Percentiles rank a stretch among this genome's conserved stretches.
Conservation (phyloP, 2,888 invertebrate species). For the Lordiphosa fenestrarum region DNA sequence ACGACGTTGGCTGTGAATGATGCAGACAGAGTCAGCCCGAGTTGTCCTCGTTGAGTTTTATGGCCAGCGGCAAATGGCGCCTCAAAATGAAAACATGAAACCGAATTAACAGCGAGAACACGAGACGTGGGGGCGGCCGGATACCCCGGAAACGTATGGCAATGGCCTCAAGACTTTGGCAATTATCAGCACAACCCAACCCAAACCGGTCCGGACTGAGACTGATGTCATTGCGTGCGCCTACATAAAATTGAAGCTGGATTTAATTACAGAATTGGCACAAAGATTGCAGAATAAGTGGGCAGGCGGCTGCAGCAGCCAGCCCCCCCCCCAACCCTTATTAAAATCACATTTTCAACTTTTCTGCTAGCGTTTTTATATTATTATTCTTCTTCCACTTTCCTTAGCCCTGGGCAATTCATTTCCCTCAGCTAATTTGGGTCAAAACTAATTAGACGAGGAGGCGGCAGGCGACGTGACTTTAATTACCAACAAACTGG, state of each 20-base stretch:
- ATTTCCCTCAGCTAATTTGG: constrained; percentile 58
- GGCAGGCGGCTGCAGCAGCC: no score
- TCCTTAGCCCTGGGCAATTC: constrained; percentile 41
- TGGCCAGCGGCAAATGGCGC: constrained; percentile 55
- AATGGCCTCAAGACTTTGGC: constrained; percentile 39
- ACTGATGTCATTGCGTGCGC: constrained; percentile 51
- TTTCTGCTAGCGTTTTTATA: no score
- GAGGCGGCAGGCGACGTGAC: constrained; percentile 29
- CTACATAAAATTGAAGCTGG: constrained; percentile 59
- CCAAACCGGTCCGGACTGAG: constrained; percentile 2
- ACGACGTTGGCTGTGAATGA: constrained; percentile 29
- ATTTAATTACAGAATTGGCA: constrained; percentile 55
- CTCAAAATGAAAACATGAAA: constrained; percentile 65
- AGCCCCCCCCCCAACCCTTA: constrained; percentile 39
- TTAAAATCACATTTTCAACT: constrained; percentile 63
- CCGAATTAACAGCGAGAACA: constrained; percentile 58
- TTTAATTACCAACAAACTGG: constrained; percentile 44
- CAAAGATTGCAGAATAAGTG: not conserved
- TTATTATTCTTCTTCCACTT: no score
- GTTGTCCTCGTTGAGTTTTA: constrained; percentile 49
- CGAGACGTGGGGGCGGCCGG: constrained; percentile 24
- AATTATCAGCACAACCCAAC: constrained; percentile 41
- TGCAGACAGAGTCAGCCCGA: constrained; percentile 27
- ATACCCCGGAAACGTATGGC: constrained; percentile 44
- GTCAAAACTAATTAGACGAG: constrained; percentile 58